Percentiles rank a stretch among this genome's conserved stretches.
Evolutionary conservation across 1,140 invertebrate genomes (phyloP).

Genomic region (Camponotus vicinus): DNA sequence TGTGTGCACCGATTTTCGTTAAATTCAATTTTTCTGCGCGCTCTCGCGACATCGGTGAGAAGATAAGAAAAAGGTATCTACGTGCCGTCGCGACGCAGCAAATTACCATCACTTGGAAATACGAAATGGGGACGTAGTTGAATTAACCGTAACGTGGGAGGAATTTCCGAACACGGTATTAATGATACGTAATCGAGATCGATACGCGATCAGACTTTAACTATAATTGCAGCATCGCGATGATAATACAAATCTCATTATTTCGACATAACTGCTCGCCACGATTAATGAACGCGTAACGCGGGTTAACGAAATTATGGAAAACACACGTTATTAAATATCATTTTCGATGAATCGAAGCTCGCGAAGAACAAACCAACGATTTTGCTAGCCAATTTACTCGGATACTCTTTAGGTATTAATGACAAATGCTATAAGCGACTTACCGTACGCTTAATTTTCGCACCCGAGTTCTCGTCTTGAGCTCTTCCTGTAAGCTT

Average conservation of each 20-base stretch:
- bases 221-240: slow-evolving; percentile 8
- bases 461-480: slow-evolving; percentile 22
- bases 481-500: slow-evolving; percentile 27
- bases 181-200: slow-evolving; percentile 28
- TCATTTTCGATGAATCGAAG: slow-evolving; percentile 2
- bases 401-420: slow-evolving; percentile 31
- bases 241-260: slow-evolving; percentile 37
- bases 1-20: slow-evolving; percentile 31
- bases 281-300: background rate
- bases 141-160: slow-evolving; percentile 11
- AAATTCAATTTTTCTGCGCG: slow-evolving; percentile 42
- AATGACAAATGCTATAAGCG: slow-evolving; percentile 31
- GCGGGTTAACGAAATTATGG: background rate
- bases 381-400: slow-evolving; percentile 22
- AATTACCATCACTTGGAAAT: slow-evolving; percentile 42
- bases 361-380: background rate
- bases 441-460: slow-evolving; percentile 42
- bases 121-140: background rate
- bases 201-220: background rate
- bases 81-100: slow-evolving; percentile 49
- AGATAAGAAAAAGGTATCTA: slow-evolving; percentile 49
- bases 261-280: background rate
- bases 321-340: background rate
- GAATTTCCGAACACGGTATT: slow-evolving; percentile 28
- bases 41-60: background rate